Evolutionary conservation across 2,888 invertebrate species (phyloP).

Genomic region (Penaeus monodon): DNA sequence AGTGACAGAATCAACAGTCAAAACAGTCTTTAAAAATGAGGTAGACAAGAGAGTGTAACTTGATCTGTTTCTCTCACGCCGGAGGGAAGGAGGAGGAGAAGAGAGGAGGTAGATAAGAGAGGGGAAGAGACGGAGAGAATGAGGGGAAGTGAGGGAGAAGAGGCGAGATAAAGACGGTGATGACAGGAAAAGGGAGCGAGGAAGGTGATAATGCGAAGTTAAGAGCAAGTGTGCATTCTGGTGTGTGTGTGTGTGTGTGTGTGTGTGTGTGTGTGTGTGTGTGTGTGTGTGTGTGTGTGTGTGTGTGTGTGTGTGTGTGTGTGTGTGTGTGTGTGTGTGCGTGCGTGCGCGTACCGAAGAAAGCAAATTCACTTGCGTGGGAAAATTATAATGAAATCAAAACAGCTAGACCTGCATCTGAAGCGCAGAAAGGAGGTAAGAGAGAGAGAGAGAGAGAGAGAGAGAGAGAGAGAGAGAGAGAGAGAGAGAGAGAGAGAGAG

Average conservation of each 20-base stretch:
- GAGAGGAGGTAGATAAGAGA: background rate
- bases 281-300: constrained; percentile 39
- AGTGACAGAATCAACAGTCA: too few species aligned
- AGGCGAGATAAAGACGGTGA: background rate
- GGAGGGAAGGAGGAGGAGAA: background rate
- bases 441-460: constrained; percentile 25
- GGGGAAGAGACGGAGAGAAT: background rate
- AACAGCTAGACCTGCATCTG: background rate
- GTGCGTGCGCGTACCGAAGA: background rate
- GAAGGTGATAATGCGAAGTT: background rate
- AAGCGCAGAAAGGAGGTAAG: background rate
- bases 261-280: constrained; percentile 1
- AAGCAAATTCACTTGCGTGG: background rate
- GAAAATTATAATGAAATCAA: background rate
- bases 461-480: constrained; percentile 20
- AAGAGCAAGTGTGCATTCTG: background rate
- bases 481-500: constrained; percentile 1
- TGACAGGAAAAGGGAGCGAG: background rate
- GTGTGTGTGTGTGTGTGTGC: constrained; percentile 36
- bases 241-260: background rate
- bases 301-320: constrained; percentile 42
- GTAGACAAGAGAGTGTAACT: too few species aligned
- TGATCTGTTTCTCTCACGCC: too few species aligned
- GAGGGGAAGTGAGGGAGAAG: background rate
- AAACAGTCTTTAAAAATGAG: too few species aligned